Evolutionary conservation across 2,888 invertebrate species (phyloP).

Genomic region (Seladonia tumulorum): DNA sequence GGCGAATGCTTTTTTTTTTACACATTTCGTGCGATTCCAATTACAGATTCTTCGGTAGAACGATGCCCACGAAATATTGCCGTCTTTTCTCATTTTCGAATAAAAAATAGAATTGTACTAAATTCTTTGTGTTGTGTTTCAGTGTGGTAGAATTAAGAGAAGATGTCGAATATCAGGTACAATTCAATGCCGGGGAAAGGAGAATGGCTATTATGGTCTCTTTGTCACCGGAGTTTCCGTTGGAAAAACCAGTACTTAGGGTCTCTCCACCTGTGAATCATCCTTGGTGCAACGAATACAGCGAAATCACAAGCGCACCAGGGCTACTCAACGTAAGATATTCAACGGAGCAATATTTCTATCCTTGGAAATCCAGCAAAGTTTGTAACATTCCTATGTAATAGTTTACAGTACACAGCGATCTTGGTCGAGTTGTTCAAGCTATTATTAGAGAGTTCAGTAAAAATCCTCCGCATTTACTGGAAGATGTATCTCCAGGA

Average conservation of each 20-base stretch:
- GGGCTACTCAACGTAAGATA: conserved; percentile 89
- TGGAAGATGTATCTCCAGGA: conserved; percentile 79
- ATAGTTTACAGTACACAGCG: conserved; percentile 91
- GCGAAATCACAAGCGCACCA: conserved; percentile 90
- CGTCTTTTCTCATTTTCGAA: neutral
- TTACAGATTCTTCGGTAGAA: neutral
- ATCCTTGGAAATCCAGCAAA: neutral
- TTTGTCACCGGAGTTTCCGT: conserved; percentile 90
- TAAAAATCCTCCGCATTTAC: conserved; percentile 86
- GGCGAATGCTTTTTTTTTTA: neutral
- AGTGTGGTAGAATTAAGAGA: conserved; percentile 90
- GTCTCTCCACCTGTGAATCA: conserved; percentile 89
- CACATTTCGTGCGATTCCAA: neutral
- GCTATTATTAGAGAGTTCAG: conserved; percentile 92
- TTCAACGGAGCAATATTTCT: neutral
- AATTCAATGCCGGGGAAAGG: conserved; percentile 88
- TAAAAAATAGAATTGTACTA: neutral
- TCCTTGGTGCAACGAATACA: conserved; percentile 90
- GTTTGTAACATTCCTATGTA: neutral
- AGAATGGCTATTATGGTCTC: conserved; percentile 89
- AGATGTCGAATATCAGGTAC: conserved; percentile 90
- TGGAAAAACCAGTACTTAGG: conserved; percentile 89
- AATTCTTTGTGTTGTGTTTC: conserved; percentile 32
- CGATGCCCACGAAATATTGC: neutral
- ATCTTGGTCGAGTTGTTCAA: conserved; percentile 92